phyloP scores from a whole-genome alignment of 1,140 invertebrate species.

The Nylanderia fulva region DNA sequence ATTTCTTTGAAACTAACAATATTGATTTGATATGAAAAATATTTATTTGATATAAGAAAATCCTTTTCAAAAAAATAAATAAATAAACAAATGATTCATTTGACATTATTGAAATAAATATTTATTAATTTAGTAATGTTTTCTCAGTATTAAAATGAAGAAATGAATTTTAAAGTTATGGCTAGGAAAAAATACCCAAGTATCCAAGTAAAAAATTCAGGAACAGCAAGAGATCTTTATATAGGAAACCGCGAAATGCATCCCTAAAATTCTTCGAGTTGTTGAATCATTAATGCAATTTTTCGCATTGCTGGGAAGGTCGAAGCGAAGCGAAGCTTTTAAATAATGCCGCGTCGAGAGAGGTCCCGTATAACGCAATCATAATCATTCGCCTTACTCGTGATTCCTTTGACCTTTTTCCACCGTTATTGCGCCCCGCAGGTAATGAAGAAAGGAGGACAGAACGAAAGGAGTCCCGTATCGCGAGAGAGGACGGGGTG shows the following conservation, averaged over 20 bases:
- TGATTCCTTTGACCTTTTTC: slow-evolving; percentile 33
- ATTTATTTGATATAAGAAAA: no score
- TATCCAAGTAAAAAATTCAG: not conserved
- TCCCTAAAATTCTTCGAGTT: no score
- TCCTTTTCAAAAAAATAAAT: no score
- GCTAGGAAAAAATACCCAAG: not conserved
- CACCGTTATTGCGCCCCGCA: slow-evolving; percentile 16
- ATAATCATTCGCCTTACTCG: slow-evolving; percentile 19
- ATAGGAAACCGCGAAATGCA: not conserved
- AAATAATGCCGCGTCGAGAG: slow-evolving; percentile 9
- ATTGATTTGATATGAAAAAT: no score
- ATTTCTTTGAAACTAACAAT: no score
- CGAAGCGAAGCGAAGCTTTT: not conserved
- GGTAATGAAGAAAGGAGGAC: slow-evolving; percentile 18
- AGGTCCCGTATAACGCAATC: slow-evolving; percentile 7
- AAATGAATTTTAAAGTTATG: not conserved
- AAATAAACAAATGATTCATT: no score
- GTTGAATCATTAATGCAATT: slow-evolving; percentile 24
- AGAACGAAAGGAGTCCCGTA: slow-evolving; percentile 28
- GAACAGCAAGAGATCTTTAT: not conserved
- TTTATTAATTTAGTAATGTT: no score
- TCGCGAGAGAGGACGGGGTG: not conserved
- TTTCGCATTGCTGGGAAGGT: slow-evolving; percentile 3
- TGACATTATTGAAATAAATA: no score
- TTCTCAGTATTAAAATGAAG: no score